Evolutionary conservation across 2,888 invertebrate genomes (phyloP), one percentile per base, ranked within the genome.

Genomic region (Drosophila maculinotata): DNA sequence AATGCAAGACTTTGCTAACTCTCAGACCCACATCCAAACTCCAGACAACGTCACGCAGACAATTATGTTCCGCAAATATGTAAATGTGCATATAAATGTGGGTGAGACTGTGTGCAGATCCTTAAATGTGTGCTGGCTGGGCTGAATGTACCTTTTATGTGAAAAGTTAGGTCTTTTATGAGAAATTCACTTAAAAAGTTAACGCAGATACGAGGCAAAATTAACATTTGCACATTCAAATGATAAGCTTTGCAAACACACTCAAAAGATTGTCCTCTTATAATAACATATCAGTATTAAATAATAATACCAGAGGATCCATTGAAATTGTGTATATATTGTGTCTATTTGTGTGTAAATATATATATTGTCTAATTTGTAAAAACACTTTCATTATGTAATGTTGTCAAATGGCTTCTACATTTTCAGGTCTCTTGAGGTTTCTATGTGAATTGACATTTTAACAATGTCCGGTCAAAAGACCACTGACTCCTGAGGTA

Each of bases 101-200:
- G 47, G 26, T 14, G 35, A 10, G 48, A 25, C 20, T 44, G 62
- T 45, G 39, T 51, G 30, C 30, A 63, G 44, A 48, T 57, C 42
- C 62, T 69, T 53, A 65, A 72, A 69, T 69, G 57, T 54, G 48
- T 41, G 59, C 56, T 59, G 48, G 58, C 52, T 63, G 20, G 20
- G 2, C 20, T 20, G 20, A n/a, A 30, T 17, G 49, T 51, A 69
- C 51, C 75, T 66, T 80, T 77, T 78, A 78, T 78, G 80, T 51
- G 78, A 77, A 78, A 78, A 78, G 65, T 78, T 76, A 75, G 53
- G 38, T 60, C 71, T 66, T 80, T 78, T 72, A 75, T 78, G 75
- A 38, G 68, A 72, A 72, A 64, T 66, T 75, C 78, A 72, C 63
- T 78, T 66, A 65, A 72, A n/a, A 80, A 78, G 63, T 78, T 78